Conservation (phyloP, 2,888 invertebrate species). For the Apamea epomidion region DNA sequence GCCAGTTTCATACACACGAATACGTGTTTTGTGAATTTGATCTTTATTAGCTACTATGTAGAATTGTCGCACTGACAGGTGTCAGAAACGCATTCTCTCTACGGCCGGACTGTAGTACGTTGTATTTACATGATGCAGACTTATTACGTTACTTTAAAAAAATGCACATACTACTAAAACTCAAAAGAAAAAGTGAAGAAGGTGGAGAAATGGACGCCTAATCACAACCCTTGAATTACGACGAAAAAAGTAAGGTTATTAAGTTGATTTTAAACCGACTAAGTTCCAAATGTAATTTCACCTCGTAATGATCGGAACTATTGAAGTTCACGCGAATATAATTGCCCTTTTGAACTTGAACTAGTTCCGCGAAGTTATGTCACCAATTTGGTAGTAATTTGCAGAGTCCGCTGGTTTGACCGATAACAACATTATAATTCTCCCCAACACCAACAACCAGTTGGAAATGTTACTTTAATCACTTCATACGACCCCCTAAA, state of each 20-base stretch:
- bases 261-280: slow-evolving; percentile 11
- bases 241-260: slow-evolving; percentile 2
- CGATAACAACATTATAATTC: slow-evolving; percentile 87
- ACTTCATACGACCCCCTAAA: slow-evolving; percentile 85
- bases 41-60: no score
- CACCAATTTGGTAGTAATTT: slow-evolving; percentile 63
- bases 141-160: not conserved
- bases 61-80: not conserved
- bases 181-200: not conserved
- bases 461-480: slow-evolving; percentile 88
- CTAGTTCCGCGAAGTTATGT: slow-evolving; percentile 56
- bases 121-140: not conserved
- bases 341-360: slow-evolving; percentile 56
- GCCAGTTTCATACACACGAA: not conserved
- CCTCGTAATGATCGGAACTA: slow-evolving; percentile 49
- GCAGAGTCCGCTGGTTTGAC: slow-evolving; percentile 72
- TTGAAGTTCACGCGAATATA: slow-evolving; percentile 54
- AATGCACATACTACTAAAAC: not conserved
- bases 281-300: slow-evolving; percentile 42
- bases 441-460: slow-evolving; percentile 77
- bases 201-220: not conserved
- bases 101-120: no score
- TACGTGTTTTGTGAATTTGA: not conserved
- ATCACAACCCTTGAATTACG: not conserved
- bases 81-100: no score